Evolutionary conservation across 2,888 invertebrate species (phyloP).

Genomic region (Chrysomela aeneicollis): DNA sequence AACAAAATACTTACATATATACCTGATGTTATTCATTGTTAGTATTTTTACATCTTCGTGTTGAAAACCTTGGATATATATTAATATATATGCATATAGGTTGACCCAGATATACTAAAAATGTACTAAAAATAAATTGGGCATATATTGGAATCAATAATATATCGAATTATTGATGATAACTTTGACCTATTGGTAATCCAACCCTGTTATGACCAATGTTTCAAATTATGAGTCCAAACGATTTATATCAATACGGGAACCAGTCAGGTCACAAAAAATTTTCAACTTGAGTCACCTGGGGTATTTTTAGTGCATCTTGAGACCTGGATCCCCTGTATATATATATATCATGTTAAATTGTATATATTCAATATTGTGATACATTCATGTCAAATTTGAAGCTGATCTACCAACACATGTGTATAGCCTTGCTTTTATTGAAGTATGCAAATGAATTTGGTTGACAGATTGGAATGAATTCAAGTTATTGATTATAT

Average conservation of each 20-base stretch:
- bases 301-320: too few species aligned
- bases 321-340: not conserved
- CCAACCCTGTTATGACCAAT: too few species aligned
- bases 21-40: conserved; percentile 35
- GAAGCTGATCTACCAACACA: too few species aligned
- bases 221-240: too few species aligned
- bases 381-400: not conserved
- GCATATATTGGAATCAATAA: too few species aligned
- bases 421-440: too few species aligned
- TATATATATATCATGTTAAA: too few species aligned
- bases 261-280: too few species aligned
- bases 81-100: conserved; percentile 14
- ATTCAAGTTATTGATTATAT: not conserved
- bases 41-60: conserved; percentile 35
- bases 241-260: too few species aligned
- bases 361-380: not conserved
- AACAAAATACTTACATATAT: conserved; percentile 22
- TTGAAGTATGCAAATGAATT: not conserved
- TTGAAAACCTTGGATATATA: conserved; percentile 27
- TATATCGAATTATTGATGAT: too few species aligned
- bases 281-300: too few species aligned
- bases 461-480: not conserved
- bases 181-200: too few species aligned
- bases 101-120: not conserved
- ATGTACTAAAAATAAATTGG: not conserved